Percentiles rank a stretch among this genome's conserved stretches.
Evolutionary conservation across 2,888 invertebrate species (phyloP).

Genomic region (Operophtera brumata): DNA sequence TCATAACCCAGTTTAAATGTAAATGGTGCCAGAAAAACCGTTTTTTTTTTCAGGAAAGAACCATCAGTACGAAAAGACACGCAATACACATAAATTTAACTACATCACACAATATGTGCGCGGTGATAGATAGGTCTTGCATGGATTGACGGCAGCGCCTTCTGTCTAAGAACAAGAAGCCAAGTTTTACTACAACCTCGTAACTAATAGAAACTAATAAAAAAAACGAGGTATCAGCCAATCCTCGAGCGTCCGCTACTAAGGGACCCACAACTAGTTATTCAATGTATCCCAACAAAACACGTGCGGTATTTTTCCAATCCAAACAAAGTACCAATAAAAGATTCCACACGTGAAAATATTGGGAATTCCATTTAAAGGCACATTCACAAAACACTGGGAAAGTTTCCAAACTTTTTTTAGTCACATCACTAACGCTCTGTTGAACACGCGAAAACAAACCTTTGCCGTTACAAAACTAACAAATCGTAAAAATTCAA

Average conservation of each 20-base stretch:
- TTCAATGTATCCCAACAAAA: conserved; percentile 17
- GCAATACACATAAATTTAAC: too few relatives aligned
- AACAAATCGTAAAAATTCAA: conserved; percentile 28
- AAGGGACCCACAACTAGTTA: conserved; percentile 1
- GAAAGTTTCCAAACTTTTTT: conserved; percentile 16
- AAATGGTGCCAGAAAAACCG: too few relatives aligned
- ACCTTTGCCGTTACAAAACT: conserved; percentile 24
- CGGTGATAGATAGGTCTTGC: too few relatives aligned
- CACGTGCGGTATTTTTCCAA: conserved; percentile 8
- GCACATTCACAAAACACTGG: conserved; percentile 11
- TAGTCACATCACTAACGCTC: conserved; percentile 17
- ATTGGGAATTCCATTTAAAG: conserved; percentile 14
- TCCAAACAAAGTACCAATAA: conserved; percentile 13
- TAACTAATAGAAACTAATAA: too few relatives aligned
- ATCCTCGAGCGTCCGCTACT: neutral
- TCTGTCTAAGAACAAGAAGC: too few relatives aligned
- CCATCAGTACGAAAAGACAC: too few relatives aligned
- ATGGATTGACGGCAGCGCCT: too few relatives aligned
- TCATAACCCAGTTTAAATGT: too few relatives aligned
- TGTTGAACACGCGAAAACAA: conserved; percentile 20
- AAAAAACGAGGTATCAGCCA: neutral
- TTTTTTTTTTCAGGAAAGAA: too few relatives aligned
- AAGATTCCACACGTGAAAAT: conserved; percentile 15
- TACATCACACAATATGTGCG: too few relatives aligned
- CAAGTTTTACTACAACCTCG: too few relatives aligned